Evolutionary conservation across 2,888 invertebrate species (phyloP).

Genomic region (Sepiola atlantica): DNA sequence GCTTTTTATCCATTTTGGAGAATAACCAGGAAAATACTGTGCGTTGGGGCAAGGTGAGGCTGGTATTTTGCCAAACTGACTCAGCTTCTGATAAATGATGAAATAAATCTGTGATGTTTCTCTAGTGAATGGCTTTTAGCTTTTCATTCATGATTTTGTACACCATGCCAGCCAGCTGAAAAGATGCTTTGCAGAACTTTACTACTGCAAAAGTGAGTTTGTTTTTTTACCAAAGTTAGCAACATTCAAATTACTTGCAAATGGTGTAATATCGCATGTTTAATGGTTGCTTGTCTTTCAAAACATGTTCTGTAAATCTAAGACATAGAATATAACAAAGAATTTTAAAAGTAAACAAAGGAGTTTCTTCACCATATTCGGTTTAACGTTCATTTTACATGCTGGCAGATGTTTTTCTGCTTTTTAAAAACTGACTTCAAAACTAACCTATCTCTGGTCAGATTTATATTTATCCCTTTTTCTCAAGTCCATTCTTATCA

Average conservation of each 20-base stretch:
- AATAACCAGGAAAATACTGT: not conserved
- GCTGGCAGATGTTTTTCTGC: no score
- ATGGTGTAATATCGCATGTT: not conserved
- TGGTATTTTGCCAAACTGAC: not conserved
- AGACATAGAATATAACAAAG: no score
- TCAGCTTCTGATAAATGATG: not conserved
- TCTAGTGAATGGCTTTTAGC: not conserved
- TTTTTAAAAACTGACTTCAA: no score
- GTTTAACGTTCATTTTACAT: no score
- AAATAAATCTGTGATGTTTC: not conserved
- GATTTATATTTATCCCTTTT: no score
- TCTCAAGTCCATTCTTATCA: no score
- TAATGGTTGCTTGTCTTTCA: not conserved
- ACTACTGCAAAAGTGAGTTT: not conserved
- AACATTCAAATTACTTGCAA: not conserved
- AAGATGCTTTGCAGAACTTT: not conserved
- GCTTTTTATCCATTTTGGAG: no score
- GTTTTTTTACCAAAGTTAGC: not conserved
- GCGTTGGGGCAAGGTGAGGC: not conserved
- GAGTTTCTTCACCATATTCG: no score
- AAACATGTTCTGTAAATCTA: not conserved
- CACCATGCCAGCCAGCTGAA: not conserved
- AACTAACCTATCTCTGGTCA: no score
- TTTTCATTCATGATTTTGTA: not conserved
- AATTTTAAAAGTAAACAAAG: no score